Evolutionary conservation across 1,140 invertebrate genomes (phyloP), one percentile per base, ranked within the genome.

Genomic region (Meteorus sp.): DNA sequence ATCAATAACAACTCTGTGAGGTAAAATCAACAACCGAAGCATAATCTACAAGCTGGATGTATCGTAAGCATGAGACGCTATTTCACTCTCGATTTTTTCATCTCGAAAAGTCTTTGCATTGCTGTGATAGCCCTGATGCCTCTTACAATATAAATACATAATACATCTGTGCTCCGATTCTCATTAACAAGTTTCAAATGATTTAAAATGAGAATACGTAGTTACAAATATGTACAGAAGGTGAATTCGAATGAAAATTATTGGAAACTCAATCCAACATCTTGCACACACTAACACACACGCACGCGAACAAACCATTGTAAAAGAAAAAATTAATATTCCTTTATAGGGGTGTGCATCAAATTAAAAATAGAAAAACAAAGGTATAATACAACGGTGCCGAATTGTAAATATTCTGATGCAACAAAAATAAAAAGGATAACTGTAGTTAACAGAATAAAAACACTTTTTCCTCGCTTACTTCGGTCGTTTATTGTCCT

Each of bases 401-500:
- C 35, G 9, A 27, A 52, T 44, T 35, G 39, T 31, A 33, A 11
- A 25, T 13, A 17, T 41, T 17, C 31, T 19, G 23, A 52, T 56
- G 55, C 19, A 41, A 41, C 22, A 50, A 19, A 54, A 11, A n/a
- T 17, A 29, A 23, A 31, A 11, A 5, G 23, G n/a, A n/a, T n/a
- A n/a, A n/a, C n/a, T n/a, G n/a, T n/a, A n/a, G n/a, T n/a, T n/a
- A n/a, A n/a, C n/a, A n/a, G n/a, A n/a, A n/a, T n/a, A 29, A 31
- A 25, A 48, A 50, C 54, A 50, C 43, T 54, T 27, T 47, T n/a
- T n/a, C n/a, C 23, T 60, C 44, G 58, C 70, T 72, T 76, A 80
- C 78, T 75, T 79, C 71, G 78, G 77, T 65, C 76, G 68, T 47
- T 71, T 73, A 61, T 73, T 72, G 53, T 78, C 75, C 50, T 69